Evolutionary conservation across 2,888 invertebrate species (phyloP).

Genomic region (Idaea straminata): DNA sequence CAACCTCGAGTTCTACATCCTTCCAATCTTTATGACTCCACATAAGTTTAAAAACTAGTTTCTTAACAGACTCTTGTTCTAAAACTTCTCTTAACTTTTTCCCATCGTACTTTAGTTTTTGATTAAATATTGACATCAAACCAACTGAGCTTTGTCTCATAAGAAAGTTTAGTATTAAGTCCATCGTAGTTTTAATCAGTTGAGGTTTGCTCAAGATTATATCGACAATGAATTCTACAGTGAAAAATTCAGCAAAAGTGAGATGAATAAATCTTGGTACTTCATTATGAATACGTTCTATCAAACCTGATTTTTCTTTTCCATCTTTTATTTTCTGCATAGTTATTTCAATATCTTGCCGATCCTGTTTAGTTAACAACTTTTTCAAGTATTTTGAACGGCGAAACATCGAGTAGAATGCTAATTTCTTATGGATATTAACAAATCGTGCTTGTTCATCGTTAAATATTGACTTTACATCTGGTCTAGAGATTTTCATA

Average conservation of each 20-base stretch:
- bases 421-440: constrained; percentile 1
- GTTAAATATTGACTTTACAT: neutral
- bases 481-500: neutral
- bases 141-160: neutral
- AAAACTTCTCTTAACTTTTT: neutral
- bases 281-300: neutral
- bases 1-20: neutral
- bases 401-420: constrained; percentile 1
- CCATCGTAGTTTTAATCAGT: neutral
- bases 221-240: neutral
- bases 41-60: neutral
- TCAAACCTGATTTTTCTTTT: neutral
- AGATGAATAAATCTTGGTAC: neutral
- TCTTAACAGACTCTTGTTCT: neutral
- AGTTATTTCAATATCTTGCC: neutral
- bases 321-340: neutral
- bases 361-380: neutral
- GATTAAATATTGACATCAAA: constrained; percentile 13
- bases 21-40: neutral
- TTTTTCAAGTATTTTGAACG: neutral
- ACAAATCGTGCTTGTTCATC: neutral
- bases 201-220: neutral
- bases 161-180: neutral
- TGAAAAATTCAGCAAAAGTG: neutral
- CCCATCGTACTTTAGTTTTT: constrained; percentile 10